phyloP scores from a whole-genome alignment of 2,797 vertebrate species.

The Spea hammondii region DNA sequence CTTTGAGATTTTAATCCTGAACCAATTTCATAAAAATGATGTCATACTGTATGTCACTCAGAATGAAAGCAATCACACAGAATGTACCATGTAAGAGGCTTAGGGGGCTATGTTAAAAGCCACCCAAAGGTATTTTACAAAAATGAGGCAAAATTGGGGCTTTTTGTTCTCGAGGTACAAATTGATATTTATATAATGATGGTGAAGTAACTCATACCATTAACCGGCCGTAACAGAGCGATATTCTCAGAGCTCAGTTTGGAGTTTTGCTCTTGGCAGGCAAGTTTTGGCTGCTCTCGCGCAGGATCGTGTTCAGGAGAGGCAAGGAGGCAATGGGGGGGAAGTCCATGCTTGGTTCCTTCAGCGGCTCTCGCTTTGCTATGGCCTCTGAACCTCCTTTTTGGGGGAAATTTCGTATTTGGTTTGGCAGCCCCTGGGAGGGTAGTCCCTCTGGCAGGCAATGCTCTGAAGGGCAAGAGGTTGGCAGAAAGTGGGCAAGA shows the following conservation, averaged over 20 bases:
- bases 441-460: conserved; percentile 51
- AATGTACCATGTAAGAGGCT: too few relatives aligned
- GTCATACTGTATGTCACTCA: too few relatives aligned
- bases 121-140: too few relatives aligned
- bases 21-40: too few relatives aligned
- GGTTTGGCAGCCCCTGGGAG: conserved; percentile 52
- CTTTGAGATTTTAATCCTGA: too few relatives aligned
- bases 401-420: conserved; percentile 53
- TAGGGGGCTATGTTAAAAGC: too few relatives aligned
- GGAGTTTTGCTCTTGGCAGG: conserved; percentile 68
- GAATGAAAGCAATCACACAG: too few relatives aligned
- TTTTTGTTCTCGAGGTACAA: too few relatives aligned
- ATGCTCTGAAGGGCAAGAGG: too few relatives aligned
- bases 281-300: conserved; percentile 65
- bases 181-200: too few relatives aligned
- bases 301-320: conserved; percentile 64
- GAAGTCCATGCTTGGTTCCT: conserved; percentile 69
- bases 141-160: too few relatives aligned
- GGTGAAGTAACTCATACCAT: conserved; percentile 68
- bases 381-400: conserved; percentile 58
- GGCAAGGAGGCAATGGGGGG: conserved; percentile 67
- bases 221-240: conserved; percentile 68
- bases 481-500: too few relatives aligned
- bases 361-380: conserved; percentile 65
- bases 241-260: conserved; percentile 54